Percentiles rank a stretch among this genome's conserved stretches.
These are phyloP conservation scores for Avahi laniger DNA, from an alignment of 2,797 vertebrate species.

Conservation along the genomic window DNA sequence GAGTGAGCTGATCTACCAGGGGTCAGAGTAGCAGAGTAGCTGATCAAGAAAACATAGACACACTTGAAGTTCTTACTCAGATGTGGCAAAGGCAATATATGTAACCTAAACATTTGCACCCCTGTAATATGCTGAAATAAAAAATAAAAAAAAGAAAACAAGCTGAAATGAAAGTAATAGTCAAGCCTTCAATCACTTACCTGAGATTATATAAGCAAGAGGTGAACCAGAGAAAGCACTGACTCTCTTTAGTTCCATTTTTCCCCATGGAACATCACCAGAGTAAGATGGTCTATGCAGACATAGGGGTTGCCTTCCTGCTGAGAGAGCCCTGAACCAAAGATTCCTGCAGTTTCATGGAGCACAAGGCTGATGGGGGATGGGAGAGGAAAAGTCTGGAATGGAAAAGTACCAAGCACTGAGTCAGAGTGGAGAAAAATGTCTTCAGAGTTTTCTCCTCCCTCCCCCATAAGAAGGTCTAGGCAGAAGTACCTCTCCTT, in stretches of 20 bases:
- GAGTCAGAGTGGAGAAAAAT: not conserved
- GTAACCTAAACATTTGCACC: too few relatives aligned
- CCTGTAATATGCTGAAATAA: too few relatives aligned
- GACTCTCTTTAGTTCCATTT: not conserved
- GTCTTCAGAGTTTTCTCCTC: too few relatives aligned
- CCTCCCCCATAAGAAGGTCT: not conserved
- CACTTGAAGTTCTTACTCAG: too few relatives aligned
- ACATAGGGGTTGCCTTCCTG: not conserved
- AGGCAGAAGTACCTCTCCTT: not conserved
- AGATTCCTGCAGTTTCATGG: accelerated
- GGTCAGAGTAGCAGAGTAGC: not conserved
- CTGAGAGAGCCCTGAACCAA: too few relatives aligned
- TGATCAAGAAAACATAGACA: not conserved
- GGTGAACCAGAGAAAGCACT: not conserved
- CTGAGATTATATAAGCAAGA: not conserved
- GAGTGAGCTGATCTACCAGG: not conserved
- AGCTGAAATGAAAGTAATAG: not conserved
- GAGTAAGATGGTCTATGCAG: too few relatives aligned
- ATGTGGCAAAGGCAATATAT: too few relatives aligned
- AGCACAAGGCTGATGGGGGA: accelerated
- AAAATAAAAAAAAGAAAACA: not conserved
- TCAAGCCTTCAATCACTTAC: not conserved
- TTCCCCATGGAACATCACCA: not conserved
- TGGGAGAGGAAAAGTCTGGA: accelerated
- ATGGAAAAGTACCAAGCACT: not conserved